Evolutionary conservation across 1,140 invertebrate genomes (phyloP), one percentile per base, ranked within the genome.

Genomic region (Bombus waltoni): DNA sequence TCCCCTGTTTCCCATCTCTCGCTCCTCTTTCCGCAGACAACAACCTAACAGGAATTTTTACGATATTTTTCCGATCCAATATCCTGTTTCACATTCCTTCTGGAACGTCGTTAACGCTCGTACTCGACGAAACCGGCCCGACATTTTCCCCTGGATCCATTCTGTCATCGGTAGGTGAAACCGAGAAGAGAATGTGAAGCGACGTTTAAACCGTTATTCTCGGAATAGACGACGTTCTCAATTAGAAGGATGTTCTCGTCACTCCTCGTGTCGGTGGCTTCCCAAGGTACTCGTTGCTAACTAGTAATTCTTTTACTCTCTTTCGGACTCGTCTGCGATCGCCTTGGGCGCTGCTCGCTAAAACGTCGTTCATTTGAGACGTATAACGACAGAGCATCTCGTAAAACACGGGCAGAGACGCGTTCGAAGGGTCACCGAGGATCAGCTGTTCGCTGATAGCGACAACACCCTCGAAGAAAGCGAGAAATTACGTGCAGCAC

Each of bases 131-230:
- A 40, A 70, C 38, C 68, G n/a, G 38, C 38, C 8, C 68, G 38
- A 70, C 32, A 18, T 57, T 35, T 25, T 32, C n/a, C 22, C 42
- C 6, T 3, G 22, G 18, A 65, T 47, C 40, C 38, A 35, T 42
- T 22, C 62, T 25, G 62, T 78, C 59, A 66, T 65, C 35, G 62
- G 32, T 35, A 42, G 22, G 10, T 35, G 44, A 3, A 22, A 3
- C n/a, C 72, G n/a, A 11, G 59, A n/a, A 28, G 28, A 65, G 76
- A 42, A 40, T 25, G 32, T 10, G 18, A 66, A 44, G 76, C 18
- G 44, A 53, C 40, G 73, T 74, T 78, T 78, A 66, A 78, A 44
- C 65, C 76, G 62, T 44, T 74, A 74, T 82, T 59, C 81, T 9
- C 42, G 9, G 32, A 25, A 81, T 53, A 65, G 66, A 25, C 66